These are phyloP conservation scores for Gasterosteus aculeatus DNA, from an alignment of 2,113 vertebrate genomes.

Conservation along the genomic window DNA sequence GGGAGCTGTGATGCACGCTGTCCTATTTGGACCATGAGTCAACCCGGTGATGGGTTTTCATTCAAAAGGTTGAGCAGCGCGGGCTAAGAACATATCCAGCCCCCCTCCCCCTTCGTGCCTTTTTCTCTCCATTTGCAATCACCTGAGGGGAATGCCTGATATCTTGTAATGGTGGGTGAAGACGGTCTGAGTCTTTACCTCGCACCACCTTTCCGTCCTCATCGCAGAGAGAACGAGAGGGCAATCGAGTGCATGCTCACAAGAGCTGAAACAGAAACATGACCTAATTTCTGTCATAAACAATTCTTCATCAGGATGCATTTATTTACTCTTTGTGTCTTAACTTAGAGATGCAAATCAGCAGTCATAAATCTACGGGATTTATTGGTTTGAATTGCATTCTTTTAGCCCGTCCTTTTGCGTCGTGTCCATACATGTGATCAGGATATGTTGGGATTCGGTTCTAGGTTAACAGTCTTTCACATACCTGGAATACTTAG, in stretches of 20 bases:
- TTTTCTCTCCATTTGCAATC: neutral
- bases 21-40: conserved; percentile 21
- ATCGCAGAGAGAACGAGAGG: neutral
- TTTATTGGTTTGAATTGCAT: too few species aligned
- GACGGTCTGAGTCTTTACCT: neutral
- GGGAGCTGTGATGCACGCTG: neutral
- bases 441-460: neutral
- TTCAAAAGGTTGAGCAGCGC: conserved; percentile 17
- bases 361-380: neutral
- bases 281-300: neutral
- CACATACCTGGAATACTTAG: neutral
- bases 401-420: neutral
- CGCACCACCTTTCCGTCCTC: neutral
- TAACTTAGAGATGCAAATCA: neutral
- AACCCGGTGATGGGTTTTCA: conserved; percentile 7
- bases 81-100: neutral
- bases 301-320: neutral
- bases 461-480: neutral
- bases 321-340: neutral
- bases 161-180: neutral
- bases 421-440: neutral
- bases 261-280: conserved; percentile 29
- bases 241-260: neutral
- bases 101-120: neutral
- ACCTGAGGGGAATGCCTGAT: neutral